These are phyloP conservation scores for Trachelipus rathkii DNA, from an alignment of 1,140 invertebrate species.

Conservation along the genomic window DNA sequence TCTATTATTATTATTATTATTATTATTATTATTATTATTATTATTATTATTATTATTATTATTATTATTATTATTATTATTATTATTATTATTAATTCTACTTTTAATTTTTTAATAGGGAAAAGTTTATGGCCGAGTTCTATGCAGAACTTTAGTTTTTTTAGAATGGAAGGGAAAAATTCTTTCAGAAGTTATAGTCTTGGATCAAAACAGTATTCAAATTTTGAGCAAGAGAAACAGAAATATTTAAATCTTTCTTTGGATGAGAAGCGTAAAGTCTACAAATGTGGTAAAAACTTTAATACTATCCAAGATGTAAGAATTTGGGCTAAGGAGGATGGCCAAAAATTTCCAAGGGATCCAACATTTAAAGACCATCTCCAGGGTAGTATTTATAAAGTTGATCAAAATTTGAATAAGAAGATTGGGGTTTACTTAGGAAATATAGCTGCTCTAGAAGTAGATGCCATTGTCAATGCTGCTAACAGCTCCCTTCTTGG, in stretches of 20 bases:
- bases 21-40: no score
- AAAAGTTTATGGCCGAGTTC: no score
- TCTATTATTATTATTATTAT: no score
- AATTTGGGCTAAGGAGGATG: slow-evolving; percentile 54
- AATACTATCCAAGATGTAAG: slow-evolving; percentile 55
- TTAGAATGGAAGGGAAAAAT: no score
- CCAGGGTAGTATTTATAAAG: slow-evolving; percentile 25
- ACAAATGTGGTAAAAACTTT: slow-evolving; percentile 53
- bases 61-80: no score
- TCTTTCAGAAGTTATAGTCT: no score
- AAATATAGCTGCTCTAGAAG: slow-evolving; percentile 81
- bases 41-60: no score
- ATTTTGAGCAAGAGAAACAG: slow-evolving; percentile 8
- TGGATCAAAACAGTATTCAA: neutral
- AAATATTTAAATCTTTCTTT: slow-evolving; percentile 18
- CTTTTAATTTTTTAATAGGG: no score
- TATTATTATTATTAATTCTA: no score
- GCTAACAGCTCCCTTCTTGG: slow-evolving; percentile 73
- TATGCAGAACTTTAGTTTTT: no score
- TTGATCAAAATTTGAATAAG: slow-evolving; percentile 41
- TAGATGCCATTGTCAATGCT: slow-evolving; percentile 89
- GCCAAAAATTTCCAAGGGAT: neutral
- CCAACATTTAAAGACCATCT: neutral
- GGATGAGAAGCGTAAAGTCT: slow-evolving; percentile 58
- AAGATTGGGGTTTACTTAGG: slow-evolving; percentile 55